Base-by-base conservation (phyloP, 35 echinoderm and acorn worm genomes). In the Strongylocentrotus purpuratus region DNA sequence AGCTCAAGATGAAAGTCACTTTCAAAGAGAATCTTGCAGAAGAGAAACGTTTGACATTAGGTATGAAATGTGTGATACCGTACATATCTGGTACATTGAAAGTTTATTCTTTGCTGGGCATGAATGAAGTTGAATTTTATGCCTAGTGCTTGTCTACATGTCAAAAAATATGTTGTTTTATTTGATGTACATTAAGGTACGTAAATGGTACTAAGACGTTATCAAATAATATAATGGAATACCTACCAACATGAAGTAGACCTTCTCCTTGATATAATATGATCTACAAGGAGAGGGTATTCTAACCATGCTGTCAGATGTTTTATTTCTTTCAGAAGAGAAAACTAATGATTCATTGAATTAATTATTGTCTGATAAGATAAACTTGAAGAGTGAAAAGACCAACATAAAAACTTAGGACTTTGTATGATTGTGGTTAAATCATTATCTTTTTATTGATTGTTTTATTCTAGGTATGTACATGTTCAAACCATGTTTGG, bases 11-110 rank as follows among this genome's bases (percentile, higher is more conserved):
- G 61, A 97, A 90, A 32, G 32, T 97, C 46, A 91, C 88, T 31
- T 94, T 99, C 48, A 96, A 94, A 89, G 95, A 95, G 55, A 95
- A 94, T 90, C 41, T 98, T 2, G 94, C 97, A 47, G 97, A 97
- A 87, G 97, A 97, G 47, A 95, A 96, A 85, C 52, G 91, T 12
- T 31, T 95, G 31, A 61, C 95, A 93, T 96, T 98, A 98, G 97
- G 97, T 98, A 88, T 88, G 95, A 55, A 55, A 55, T 55, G 50
- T 55, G 50, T 55, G 50, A 14, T 55, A 55, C 50, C 11, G 50
- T 10, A 41, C 1, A 13, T 55, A 55, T 15, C 2, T 0, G 10
- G 50, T 55, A 12, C 50, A 9, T 55, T 55, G 50, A 10, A 55
- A 11, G 15, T 55, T 55, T 55, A 15, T 55, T 55, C 15, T 2